Conservation (phyloP, 1,140 invertebrate genomes). For the Sminthurinus signatus region DNA sequence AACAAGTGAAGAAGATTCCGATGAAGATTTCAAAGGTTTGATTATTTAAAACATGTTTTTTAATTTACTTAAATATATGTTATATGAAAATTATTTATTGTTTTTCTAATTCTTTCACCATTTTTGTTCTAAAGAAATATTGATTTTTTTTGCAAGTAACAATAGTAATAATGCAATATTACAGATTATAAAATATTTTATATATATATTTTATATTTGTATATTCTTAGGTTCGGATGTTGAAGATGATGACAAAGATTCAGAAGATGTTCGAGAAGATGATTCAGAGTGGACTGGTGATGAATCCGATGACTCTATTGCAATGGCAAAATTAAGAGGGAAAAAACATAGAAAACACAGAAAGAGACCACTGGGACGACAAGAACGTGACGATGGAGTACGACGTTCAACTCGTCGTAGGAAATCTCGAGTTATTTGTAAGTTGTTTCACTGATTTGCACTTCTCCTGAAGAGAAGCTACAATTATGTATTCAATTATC, state of each 20-base stretch:
- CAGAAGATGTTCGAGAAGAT: conserved; percentile 52
- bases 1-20: conserved; percentile 67
- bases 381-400: conserved; percentile 42
- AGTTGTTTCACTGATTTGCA: too few relatives aligned
- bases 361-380: conserved; percentile 32
- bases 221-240: conserved; percentile 38
- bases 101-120: too few relatives aligned
- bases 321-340: conserved; percentile 35
- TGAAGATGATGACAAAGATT: conserved; percentile 42
- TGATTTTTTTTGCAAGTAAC: too few relatives aligned
- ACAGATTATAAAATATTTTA: not conserved
- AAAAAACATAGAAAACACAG: conserved; percentile 40
- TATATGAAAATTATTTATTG: too few relatives aligned
- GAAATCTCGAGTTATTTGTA: conserved; percentile 48
- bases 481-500: too few relatives aligned
- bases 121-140: not conserved
- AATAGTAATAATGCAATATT: not conserved
- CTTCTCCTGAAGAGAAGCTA: too few relatives aligned
- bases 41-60: too few relatives aligned
- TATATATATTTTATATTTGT: too few relatives aligned
- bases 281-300: conserved; percentile 52
- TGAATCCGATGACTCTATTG: conserved; percentile 54
- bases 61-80: too few relatives aligned
- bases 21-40: conserved; percentile 77
- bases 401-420: conserved; percentile 55